Percentiles rank a stretch among this genome's conserved stretches.
Evolutionary conservation across 2,888 invertebrate species (phyloP).

Genomic region (Heliconius aoede): DNA sequence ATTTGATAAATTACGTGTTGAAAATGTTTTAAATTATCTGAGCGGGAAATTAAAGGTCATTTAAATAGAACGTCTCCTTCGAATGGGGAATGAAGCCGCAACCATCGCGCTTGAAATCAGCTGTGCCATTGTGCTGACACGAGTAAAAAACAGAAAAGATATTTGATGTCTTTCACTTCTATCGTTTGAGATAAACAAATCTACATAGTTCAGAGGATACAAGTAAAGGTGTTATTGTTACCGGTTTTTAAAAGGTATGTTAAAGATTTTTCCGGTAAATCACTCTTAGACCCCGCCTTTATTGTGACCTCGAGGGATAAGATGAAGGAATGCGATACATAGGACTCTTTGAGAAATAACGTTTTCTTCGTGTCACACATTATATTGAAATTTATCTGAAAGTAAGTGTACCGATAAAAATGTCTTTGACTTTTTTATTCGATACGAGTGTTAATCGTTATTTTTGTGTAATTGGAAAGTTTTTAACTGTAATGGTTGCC

Average conservation of each 20-base stretch:
- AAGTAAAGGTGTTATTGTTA: constrained; percentile 47
- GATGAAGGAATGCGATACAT: constrained; percentile 40
- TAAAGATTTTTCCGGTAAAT: constrained; percentile 50
- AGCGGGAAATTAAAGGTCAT: no score
- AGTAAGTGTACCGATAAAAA: background rate
- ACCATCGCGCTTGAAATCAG: no score
- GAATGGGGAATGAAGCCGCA: no score
- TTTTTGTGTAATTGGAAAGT: no score
- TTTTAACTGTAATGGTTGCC: no score
- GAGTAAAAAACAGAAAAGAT: no score
- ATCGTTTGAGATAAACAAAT: constrained; percentile 36
- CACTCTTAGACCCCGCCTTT: constrained; percentile 45
- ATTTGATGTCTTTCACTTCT: no score
- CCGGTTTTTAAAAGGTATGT: constrained; percentile 45
- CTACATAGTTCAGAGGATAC: constrained; percentile 45
- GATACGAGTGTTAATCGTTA: background rate
- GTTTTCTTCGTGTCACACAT: constrained; percentile 31
- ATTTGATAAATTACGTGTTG: no score
- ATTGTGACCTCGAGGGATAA: constrained; percentile 46
- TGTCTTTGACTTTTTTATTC: background rate
- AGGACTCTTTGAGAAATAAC: constrained; percentile 36
- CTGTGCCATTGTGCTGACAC: no score
- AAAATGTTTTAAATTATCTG: no score
- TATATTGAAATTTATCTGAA: constrained; percentile 30
- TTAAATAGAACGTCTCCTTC: no score